Base-by-base conservation (phyloP, 2,888 invertebrate species). In the Sylvicola cinctus region DNA sequence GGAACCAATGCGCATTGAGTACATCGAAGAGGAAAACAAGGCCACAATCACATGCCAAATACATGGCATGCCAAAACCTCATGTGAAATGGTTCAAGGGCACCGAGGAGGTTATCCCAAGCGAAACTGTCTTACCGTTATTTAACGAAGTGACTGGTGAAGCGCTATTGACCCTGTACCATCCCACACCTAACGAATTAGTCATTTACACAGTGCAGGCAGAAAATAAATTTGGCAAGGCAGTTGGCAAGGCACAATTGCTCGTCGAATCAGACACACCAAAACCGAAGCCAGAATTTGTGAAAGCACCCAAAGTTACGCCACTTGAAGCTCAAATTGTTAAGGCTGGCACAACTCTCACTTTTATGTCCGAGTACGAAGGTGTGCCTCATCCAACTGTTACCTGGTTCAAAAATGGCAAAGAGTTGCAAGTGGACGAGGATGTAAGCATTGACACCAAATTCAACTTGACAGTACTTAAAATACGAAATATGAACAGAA, bases 321-420 rank as follows among this genome's bases (percentile, higher is more conserved):
- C 87, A 36, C 61, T 90, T 36, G 70, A 74, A 54, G 80, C 85
- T 10, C 60, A 75, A 41, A 66, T 77, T 33, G 70, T 78, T 35
- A 68, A 69, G 46, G 70, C 72, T 48, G 71, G 73, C 36, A 68
- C 73, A 41, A 68, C 74, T 25, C 63, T 84, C 39, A 62, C 69
- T 34, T 61, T 84, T 38, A 67, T 67, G 44, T 78, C 78, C 16
- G 67, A 68, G 44, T 84, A 77, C 52, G 71, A 73, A 48, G 79
- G 81, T 31, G 55, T 62, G 33, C 74, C 78, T 10, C 62, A 63
- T 41, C 73, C 74, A n/a, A 70, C 70, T 50, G 65, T 90, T 15
- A 75, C 72, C 49, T 93, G 91, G 93, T 70, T 69, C 46, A 71
- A 77, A 46, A 87, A 88, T 53, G 84, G 83, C 35, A 70, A 76